A percentile compares a stretch with the other conserved stretches of the same genome.
These are phyloP conservation scores for Agonopterix subpropinquella DNA, from an alignment of 2,888 invertebrate genomes.

Conservation along the genomic window DNA sequence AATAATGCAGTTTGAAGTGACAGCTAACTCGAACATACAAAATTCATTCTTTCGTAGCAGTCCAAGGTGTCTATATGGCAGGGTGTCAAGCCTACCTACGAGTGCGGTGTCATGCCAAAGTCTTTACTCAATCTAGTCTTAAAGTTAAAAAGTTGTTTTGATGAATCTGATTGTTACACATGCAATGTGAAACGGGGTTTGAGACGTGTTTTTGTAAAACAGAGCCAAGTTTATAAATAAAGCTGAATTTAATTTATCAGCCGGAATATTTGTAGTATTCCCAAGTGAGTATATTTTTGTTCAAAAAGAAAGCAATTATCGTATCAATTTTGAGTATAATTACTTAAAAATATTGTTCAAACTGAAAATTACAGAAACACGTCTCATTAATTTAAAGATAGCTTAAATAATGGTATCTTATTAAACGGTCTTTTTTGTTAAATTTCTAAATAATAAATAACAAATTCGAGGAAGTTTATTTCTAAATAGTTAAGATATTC, in stretches of 20 bases:
- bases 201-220: neutral
- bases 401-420: too few relatives aligned
- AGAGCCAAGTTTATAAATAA: too few relatives aligned
- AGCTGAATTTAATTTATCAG: too few relatives aligned
- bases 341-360: neutral
- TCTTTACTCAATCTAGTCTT: constrained; percentile 1
- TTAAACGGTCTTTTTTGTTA: constrained; percentile 16
- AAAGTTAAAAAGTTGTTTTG: neutral
- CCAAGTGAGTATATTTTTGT: neutral
- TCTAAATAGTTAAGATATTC: constrained; percentile 13
- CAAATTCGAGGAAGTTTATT: constrained; percentile 44
- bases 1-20: constrained; percentile 11
- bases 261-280: neutral
- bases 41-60: constrained; percentile 19
- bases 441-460: constrained; percentile 46
- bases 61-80: constrained; percentile 28
- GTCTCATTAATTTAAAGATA: too few relatives aligned
- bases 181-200: neutral
- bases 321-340: neutral
- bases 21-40: constrained; percentile 27
- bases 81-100: constrained; percentile 32
- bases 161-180: constrained; percentile 1
- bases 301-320: neutral
- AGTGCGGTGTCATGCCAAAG: constrained; percentile 35
- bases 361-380: too few relatives aligned